Base-by-base conservation (phyloP, 37 sponge, comb jelly and placozoan species). In the Oopsacas minuta region DNA sequence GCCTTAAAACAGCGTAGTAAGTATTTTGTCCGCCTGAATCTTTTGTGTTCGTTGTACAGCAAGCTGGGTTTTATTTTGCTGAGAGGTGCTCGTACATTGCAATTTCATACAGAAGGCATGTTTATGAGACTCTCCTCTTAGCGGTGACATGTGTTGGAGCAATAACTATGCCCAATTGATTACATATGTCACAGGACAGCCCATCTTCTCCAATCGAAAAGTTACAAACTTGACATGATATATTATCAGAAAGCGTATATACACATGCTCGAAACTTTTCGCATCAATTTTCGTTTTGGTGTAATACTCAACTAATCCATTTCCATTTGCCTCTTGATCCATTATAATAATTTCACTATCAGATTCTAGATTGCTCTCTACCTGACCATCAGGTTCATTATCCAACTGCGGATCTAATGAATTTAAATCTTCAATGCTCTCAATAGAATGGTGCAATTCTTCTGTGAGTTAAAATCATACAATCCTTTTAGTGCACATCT, bases 381-480 rank as follows among this genome's bases (percentile, higher is more conserved):
- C 12, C 17, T 46, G 51, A 46, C 17, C 75, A n/a, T 61, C 75
- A 61, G 28, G 30, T 61, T 61, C 75, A 61, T 25, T 61, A 34
- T 61, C 75, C 5, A 61, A 61, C 22, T 61, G 1, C 1, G 75
- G 22, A 61, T 61, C 28, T 25, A 61, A 61, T n/a, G 75, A 5
- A 17, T 20, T 61, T 5, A 25, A 34, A 61, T 61, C 75, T 46
- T 61, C 75, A 61, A n/a, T 12, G 20, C 75, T 61, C 32, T 61
- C 30, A n/a, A 61, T 61, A 61, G 75, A 25, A 61, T 3, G 75
- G 75, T 61, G 75, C 30, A 61, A 61, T 61, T 61, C 75, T n/a
- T 61, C 75, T 5, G 75, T 25, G 20, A 61, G 7, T 61, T 3
- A 25, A 61, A 3, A 61, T 61, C 75, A 61, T 34, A 34, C 28